These are phyloP conservation scores for Anthoscopus minutus DNA, from an alignment of 2,113 vertebrate species.

Conservation along the genomic window DNA sequence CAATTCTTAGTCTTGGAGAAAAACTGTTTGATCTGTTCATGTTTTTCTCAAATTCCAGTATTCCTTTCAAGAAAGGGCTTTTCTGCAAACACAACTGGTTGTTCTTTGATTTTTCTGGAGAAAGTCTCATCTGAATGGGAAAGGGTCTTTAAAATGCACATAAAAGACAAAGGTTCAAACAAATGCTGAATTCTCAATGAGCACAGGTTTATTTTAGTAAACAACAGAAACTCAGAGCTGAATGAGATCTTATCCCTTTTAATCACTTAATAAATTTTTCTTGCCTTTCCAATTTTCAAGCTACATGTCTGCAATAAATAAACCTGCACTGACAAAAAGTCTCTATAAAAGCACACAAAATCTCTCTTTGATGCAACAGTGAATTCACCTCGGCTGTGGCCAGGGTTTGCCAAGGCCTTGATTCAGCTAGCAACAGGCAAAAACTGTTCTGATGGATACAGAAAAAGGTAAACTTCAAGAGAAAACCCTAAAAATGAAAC, in stretches of 20 bases:
- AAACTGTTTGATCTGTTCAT: background rate
- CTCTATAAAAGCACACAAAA: background rate
- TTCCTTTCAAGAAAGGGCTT: background rate
- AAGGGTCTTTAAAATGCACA: background rate
- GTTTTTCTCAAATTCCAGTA: background rate
- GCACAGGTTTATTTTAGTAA: conserved; percentile 16
- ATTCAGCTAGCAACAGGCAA: background rate
- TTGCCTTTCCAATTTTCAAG: background rate
- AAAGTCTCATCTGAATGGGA: background rate
- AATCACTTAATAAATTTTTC: background rate
- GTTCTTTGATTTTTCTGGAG: background rate
- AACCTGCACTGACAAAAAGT: background rate
- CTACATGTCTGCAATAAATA: background rate
- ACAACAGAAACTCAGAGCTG: background rate
- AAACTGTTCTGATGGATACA: background rate
- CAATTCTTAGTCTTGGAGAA: background rate
- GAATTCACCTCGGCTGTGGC: background rate
- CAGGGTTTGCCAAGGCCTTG: background rate
- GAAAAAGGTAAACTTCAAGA: background rate
- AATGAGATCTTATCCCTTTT: conserved; percentile 32
- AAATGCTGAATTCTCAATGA: conserved; percentile 11
- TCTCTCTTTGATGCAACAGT: background rate
- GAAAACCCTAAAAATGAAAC: background rate
- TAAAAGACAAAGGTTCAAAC: conserved; percentile 14
- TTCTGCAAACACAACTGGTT: background rate